phyloP scores from a whole-genome alignment of 2,113 vertebrate species.

The Aegithalos caudatus region DNA sequence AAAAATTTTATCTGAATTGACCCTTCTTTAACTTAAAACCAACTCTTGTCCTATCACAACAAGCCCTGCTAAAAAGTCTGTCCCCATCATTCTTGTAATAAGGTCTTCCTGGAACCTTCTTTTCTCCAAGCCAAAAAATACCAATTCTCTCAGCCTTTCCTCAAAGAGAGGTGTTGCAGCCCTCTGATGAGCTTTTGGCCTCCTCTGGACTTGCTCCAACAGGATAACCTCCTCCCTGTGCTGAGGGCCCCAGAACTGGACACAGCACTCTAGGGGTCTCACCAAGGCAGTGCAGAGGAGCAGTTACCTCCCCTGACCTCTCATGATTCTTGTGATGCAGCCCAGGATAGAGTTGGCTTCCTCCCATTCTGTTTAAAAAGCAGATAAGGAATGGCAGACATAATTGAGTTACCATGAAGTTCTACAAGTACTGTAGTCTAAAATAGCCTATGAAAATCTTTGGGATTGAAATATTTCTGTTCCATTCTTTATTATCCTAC shows the following conservation, averaged over 20 bases:
- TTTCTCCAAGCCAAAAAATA: neutral
- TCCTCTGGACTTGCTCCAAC: neutral
- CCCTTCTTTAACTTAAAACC: neutral
- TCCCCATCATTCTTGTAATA: neutral
- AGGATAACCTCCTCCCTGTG: rapidly evolving
- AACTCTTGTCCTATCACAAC: neutral
- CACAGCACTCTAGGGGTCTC: neutral
- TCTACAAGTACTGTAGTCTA: neutral
- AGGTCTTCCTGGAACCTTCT: neutral
- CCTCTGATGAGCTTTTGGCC: neutral
- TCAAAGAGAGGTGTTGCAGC: neutral
- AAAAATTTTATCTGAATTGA: neutral
- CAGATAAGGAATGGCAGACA: neutral
- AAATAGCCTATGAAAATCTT: neutral
- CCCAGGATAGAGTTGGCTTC: neutral
- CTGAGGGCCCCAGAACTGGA: neutral
- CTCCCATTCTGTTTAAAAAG: neutral
- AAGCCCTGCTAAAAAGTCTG: neutral
- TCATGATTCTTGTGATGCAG: neutral
- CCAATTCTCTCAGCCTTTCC: neutral
- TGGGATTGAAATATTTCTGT: neutral
- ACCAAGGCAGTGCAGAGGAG: neutral
- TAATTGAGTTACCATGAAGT: neutral
- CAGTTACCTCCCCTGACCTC: neutral
- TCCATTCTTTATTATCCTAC: neutral